Percentiles rank a stretch among this genome's conserved stretches.
phyloP scores from a whole-genome alignment of 1,140 invertebrate genomes.

The Caenorhabditis inopinata region DNA sequence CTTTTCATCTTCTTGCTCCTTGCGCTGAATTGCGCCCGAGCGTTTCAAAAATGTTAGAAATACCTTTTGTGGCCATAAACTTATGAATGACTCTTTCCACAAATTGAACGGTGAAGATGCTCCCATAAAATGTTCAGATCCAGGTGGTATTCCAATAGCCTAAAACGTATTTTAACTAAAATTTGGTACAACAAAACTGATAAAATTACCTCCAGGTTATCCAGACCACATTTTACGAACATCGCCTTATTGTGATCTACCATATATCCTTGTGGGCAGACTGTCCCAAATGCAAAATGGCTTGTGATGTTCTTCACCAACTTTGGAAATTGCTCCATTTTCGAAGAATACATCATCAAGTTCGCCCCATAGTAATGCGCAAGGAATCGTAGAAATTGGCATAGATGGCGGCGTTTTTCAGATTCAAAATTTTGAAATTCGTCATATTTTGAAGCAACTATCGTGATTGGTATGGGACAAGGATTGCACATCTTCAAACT shows the following conservation, averaged over 20 bases:
- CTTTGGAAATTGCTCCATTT: slow-evolving; percentile 19
- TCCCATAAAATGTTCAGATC: slow-evolving; percentile 1
- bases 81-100: slow-evolving; percentile 11
- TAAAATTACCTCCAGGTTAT: slow-evolving; percentile 6
- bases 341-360: slow-evolving; percentile 8
- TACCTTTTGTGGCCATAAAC: not conserved
- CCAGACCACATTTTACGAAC: slow-evolving; percentile 4
- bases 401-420: slow-evolving; percentile 28
- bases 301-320: slow-evolving; percentile 3
- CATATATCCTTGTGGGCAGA: slow-evolving; percentile 1
- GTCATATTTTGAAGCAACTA: slow-evolving; percentile 34
- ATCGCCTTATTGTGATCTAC: slow-evolving; percentile 5
- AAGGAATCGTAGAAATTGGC: slow-evolving; percentile 34
- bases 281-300: slow-evolving; percentile 9
- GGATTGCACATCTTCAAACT: slow-evolving; percentile 15
- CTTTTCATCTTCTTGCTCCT: no score
- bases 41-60: no score
- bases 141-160: slow-evolving; percentile 2
- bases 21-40: no score
- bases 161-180: no score
- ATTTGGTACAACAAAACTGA: no score
- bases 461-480: slow-evolving; percentile 20
- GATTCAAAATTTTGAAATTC: slow-evolving; percentile 47
- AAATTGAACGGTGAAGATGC: not conserved
- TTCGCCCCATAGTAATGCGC: slow-evolving; percentile 34